Conservation (phyloP, 1,140 invertebrate species). For the Euura lappo region DNA sequence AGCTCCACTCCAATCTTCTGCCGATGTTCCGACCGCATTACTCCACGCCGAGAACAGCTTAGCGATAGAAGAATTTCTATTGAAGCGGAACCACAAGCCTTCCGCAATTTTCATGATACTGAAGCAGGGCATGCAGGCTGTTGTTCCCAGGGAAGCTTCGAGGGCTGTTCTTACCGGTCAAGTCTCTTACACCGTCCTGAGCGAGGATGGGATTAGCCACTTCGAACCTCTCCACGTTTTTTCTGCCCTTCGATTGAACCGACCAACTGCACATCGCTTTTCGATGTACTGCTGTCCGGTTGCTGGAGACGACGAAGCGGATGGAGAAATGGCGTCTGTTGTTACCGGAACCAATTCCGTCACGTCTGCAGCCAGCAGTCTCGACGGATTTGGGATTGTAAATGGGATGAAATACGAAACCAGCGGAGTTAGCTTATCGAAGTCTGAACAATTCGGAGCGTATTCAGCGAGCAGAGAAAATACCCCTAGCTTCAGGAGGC, state of each 20-base stretch:
- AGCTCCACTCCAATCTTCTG: slow-evolving; percentile 66
- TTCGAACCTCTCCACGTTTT: slow-evolving; percentile 80
- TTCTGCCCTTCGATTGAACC: slow-evolving; percentile 70
- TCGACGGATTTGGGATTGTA: slow-evolving; percentile 33
- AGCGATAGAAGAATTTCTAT: slow-evolving; percentile 78
- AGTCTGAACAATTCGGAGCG: slow-evolving; percentile 40
- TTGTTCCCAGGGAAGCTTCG: slow-evolving; percentile 77
- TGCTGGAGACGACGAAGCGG: slow-evolving; percentile 61
- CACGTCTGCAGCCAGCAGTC: slow-evolving; percentile 40
- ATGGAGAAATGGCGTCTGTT: slow-evolving; percentile 46
- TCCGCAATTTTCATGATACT: slow-evolving; percentile 73
- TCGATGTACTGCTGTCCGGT: slow-evolving; percentile 71
- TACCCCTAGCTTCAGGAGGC: slow-evolving; percentile 52
- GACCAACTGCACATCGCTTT: slow-evolving; percentile 68
- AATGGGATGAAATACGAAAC: slow-evolving; percentile 40
- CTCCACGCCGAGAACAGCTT: slow-evolving; percentile 71
- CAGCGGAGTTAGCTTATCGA: slow-evolving; percentile 40
- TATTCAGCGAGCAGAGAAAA: slow-evolving; percentile 50
- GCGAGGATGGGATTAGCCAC: slow-evolving; percentile 77
- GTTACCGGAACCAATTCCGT: slow-evolving; percentile 42
- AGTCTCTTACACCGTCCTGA: slow-evolving; percentile 77
- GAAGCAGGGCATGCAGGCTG: slow-evolving; percentile 77
- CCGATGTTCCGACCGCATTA: slow-evolving; percentile 70
- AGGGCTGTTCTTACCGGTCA: slow-evolving; percentile 76
- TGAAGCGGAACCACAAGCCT: slow-evolving; percentile 64